Evolutionary conservation across 1,140 invertebrate genomes (phyloP).

Genomic region (Hycleus phaleratus): DNA sequence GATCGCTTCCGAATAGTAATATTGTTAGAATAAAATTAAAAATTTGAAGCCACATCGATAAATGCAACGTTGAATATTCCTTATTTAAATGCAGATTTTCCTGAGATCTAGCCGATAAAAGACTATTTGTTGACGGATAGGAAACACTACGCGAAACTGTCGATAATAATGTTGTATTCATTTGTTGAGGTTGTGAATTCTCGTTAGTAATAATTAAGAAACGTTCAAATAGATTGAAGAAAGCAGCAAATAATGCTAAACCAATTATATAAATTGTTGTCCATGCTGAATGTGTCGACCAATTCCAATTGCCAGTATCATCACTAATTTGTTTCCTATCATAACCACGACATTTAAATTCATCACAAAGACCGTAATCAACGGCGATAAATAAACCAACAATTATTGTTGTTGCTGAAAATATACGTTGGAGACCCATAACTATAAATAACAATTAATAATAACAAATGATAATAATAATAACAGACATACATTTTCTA

Average conservation of each 20-base stretch:
- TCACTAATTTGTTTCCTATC: constrained; percentile 38
- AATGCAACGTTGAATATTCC: constrained; percentile 32
- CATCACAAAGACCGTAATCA: constrained; percentile 54
- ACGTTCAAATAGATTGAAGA: constrained; percentile 47
- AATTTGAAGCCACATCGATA: constrained; percentile 44
- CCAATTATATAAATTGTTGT: constrained; percentile 48
- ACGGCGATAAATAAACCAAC: constrained; percentile 54
- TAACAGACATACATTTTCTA: constrained; percentile 48
- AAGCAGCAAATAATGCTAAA: constrained; percentile 46
- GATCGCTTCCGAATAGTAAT: constrained; percentile 43
- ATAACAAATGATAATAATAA: constrained; percentile 1
- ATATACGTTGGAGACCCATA: constrained; percentile 52
- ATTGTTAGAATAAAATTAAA: constrained; percentile 40
- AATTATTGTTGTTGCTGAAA: constrained; percentile 50
- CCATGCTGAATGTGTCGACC: constrained; percentile 49
- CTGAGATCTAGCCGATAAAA: background rate
- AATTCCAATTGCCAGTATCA: constrained; percentile 41
- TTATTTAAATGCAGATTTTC: constrained; percentile 4
- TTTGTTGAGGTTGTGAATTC: background rate
- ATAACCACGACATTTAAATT: constrained; percentile 52
- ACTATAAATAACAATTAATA: constrained; percentile 39
- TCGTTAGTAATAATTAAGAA: constrained; percentile 2
- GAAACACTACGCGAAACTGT: constrained; percentile 42
- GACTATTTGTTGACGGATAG: constrained; percentile 3
- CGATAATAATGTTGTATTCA: constrained; percentile 38